Base-by-base conservation (phyloP, 2,113 vertebrate species). In the Ictidomys tridecemlineatus region DNA sequence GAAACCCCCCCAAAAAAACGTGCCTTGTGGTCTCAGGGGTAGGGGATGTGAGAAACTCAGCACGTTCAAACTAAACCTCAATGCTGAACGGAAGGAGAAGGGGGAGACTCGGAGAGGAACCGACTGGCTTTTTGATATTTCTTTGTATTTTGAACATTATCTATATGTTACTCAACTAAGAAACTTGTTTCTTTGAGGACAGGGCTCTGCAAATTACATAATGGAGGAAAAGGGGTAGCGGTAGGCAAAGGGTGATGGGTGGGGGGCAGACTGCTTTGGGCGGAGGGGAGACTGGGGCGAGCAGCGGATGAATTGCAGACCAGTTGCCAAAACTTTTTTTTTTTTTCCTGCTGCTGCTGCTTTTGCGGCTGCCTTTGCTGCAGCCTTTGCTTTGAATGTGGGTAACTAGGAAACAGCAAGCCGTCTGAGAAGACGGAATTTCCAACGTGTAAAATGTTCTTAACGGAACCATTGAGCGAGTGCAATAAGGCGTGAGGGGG, bases 401-500 rank as follows among this genome's bases (percentile, higher is more conserved):
- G 97, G 99, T 98, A 98, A 98, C 99, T 99, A 99, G 99, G 99
- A 99, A 98, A 99, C 98, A 98, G 98, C 98, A 97, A 98, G 98
- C 98, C 98, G 98, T 97, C 98, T 98, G 98, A 98, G 98, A 98
- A 99, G 98, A 98, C 99, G 99, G 99, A 98, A 99, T 99, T 98
- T 99, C 98, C 99, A 98, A 99, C 98, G 98, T 99, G 98, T 98
- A 98, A 99, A 99, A 98, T 98, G 98, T 99, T 99, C 99, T 99
- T 99, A 99, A 98, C 99, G 98, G 98, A 98, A 98, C 99, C 98
- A 99, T 99, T 99, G 99, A 99, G 99, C 98, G 98, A 98, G 99
- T 99, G 99, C 99, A 99, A 99, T 99, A 99, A 99, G 99, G 99
- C 99, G 99, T 99, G 99, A 99, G 99, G 99, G 99, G 99, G 99